Percentiles rank a stretch among this genome's conserved stretches.
Conservation (phyloP, 2,113 vertebrate genomes). For the Melozone crissalis region DNA sequence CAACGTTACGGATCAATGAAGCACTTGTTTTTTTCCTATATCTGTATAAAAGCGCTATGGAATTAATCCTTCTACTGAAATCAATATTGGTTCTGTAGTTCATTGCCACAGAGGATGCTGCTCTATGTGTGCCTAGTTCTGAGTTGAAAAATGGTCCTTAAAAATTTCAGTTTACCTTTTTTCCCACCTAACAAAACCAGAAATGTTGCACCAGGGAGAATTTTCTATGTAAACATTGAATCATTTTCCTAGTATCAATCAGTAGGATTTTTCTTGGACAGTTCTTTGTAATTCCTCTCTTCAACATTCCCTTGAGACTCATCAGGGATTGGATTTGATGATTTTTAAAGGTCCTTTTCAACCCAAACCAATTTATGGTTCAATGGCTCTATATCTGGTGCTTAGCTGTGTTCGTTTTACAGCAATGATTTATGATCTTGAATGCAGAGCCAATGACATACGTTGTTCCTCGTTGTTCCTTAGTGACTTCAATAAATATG, state of each 20-base stretch:
- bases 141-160: background rate
- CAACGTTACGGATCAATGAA: background rate
- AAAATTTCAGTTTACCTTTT: background rate
- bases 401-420: background rate
- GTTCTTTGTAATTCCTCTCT: background rate
- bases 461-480: background rate
- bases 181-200: background rate
- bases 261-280: background rate
- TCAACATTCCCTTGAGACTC: background rate
- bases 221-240: background rate
- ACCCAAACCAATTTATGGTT: background rate
- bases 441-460: background rate
- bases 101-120: background rate
- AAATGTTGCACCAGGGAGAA: background rate
- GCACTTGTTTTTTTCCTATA: background rate
- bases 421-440: background rate
- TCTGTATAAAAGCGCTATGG: background rate
- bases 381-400: background rate
- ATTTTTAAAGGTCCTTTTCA: background rate
- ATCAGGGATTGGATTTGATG: background rate
- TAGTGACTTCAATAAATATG: conserved; percentile 1
- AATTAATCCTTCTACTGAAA: background rate
- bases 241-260: background rate
- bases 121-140: background rate
- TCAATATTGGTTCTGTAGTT: background rate